phyloP scores from a whole-genome alignment of 2,888 invertebrate genomes.

The Augochlorella aurata region DNA sequence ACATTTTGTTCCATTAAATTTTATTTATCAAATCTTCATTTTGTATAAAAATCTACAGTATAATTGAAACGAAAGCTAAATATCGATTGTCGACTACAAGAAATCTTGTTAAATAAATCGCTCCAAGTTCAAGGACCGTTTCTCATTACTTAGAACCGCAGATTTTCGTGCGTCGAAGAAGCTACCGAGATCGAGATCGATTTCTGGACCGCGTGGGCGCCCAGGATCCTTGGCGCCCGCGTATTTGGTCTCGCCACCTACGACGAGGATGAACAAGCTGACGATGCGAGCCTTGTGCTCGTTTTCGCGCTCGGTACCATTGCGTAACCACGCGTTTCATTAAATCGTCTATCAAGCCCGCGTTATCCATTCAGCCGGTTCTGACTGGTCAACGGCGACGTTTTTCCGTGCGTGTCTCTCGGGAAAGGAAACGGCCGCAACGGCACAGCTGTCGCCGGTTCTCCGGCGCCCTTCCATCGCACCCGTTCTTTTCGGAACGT shows the following conservation, averaged over 20 bases:
- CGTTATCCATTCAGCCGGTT: constrained; percentile 57
- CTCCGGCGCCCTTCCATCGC: not conserved
- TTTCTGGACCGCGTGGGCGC: constrained; percentile 15
- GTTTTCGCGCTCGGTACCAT: constrained; percentile 65
- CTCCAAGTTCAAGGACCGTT: not conserved
- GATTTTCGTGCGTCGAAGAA: no score
- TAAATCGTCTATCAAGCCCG: constrained; percentile 67
- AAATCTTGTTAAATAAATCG: no score
- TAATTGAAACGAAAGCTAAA: no score
- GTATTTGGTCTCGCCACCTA: constrained; percentile 65
- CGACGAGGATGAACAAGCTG: constrained; percentile 39
- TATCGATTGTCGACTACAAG: no score
- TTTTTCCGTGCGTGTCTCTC: constrained; percentile 42
- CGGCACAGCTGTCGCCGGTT: constrained; percentile 36
- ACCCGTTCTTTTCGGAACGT: not conserved
- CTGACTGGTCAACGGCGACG: constrained; percentile 25
- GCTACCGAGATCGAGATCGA: not conserved
- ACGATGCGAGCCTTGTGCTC: constrained; percentile 72
- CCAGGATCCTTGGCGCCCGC: constrained; percentile 49
- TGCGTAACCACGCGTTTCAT: constrained; percentile 72
- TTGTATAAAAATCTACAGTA: no score
- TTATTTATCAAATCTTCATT: no score
- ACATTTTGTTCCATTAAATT: no score
- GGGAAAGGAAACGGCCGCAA: constrained; percentile 49
- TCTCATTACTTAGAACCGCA: not conserved